Base-by-base conservation (phyloP, 2,888 invertebrate genomes). In the Peribatodes rhomboidaria region DNA sequence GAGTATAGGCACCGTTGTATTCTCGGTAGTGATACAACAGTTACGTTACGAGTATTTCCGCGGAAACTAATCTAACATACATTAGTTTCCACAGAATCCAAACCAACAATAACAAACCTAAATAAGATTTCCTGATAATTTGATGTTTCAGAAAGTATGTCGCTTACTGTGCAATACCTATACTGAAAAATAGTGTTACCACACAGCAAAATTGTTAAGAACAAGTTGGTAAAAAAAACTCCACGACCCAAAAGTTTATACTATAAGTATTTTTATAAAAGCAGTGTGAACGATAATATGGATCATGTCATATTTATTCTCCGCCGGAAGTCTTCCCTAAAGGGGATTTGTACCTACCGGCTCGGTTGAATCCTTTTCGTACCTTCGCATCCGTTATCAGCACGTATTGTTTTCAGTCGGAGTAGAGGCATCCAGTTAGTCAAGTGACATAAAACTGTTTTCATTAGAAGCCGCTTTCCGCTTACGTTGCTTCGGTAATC, bases 291-390 rank as follows among this genome's bases (percentile, higher is more conserved):
- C 18, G 31, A 54, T 49, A 39, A 54, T 54, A 54, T 31, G 46
- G 54, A 55, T 61, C 55, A 49, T 54, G 54, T 54, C 20, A 54
- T 47, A 53, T 60, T 59, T 59, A 52, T 59, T 46, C 49, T 42
- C 49, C 55, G 13, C 35, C 22, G 42, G 55, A 55, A 55, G 41
- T 37, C 20, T 35, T 52, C 35, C 44, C 55, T 61, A 55, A 49
- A 31, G 47, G 41, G 41, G 61, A 49, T 55, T 61, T 61, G 61
- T 55, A 49, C 11, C 35, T 16, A 41, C 31, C 33, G 33, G 11
- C 37, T 39, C 60, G 42, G 35, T 47, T 16, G 37, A 46, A 49
- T 33, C 55, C 54, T 47, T 49, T 49, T 53, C 44, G 50, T 37
- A 60, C 35, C 46, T 54, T 55, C 47, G 3, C 49, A 27, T 27